Conservation (phyloP, 2,797 vertebrate genomes). For the Aulostomus chinensis region DNA sequence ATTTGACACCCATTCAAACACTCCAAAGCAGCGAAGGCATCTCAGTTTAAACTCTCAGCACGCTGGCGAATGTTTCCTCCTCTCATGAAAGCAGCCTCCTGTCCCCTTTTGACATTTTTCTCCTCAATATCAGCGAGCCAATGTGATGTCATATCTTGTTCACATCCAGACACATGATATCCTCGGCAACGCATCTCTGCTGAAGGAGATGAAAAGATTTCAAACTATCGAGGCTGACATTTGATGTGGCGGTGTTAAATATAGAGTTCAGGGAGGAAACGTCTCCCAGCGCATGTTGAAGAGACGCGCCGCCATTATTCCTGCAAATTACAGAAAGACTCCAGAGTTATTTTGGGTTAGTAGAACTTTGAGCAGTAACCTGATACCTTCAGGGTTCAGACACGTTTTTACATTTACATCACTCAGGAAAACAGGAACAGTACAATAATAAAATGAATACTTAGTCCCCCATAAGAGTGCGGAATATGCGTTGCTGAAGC, state of each 20-base stretch:
- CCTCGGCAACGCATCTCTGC: conserved; percentile 46
- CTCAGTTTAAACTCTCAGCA: background rate
- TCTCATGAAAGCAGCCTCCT: conserved; percentile 18
- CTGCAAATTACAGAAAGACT: background rate
- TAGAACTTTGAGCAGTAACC: too few species aligned
- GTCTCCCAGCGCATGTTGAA: conserved; percentile 34
- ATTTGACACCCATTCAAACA: conserved; percentile 12
- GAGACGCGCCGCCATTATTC: too few species aligned
- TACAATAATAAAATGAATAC: too few species aligned
- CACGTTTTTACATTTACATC: too few species aligned
- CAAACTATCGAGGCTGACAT: conserved; percentile 65
- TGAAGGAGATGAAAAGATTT: conserved; percentile 54
- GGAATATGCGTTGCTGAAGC: too few species aligned
- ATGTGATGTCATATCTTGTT: conserved; percentile 56
- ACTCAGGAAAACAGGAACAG: too few species aligned
- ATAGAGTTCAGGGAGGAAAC: conserved; percentile 49
- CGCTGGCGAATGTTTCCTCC: conserved; percentile 8
- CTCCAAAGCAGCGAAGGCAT: background rate
- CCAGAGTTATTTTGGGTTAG: conserved; percentile 5
- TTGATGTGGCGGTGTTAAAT: conserved; percentile 65
- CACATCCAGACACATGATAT: conserved; percentile 54
- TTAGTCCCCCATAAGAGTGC: too few species aligned
- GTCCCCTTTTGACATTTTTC: conserved; percentile 27
- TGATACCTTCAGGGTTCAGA: too few species aligned
- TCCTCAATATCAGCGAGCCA: conserved; percentile 38